Evolutionary conservation across 2,113 vertebrate genomes (phyloP).

Genomic region (Cryptotis parvus): DNA sequence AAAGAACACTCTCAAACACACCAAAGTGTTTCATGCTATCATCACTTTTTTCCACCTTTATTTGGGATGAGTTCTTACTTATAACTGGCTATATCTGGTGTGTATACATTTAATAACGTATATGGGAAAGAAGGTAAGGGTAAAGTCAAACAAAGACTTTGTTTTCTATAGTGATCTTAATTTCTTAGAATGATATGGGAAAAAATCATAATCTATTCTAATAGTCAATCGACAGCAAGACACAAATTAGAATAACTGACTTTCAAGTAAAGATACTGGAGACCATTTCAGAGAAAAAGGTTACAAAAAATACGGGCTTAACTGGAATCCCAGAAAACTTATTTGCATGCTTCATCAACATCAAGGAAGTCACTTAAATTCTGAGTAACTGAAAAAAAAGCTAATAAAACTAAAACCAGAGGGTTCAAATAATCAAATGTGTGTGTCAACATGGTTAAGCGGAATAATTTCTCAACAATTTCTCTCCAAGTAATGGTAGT

Average conservation of each 20-base stretch:
- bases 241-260: not conserved
- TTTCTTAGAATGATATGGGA: not conserved
- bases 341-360: not conserved
- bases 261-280: slow-evolving; percentile 6
- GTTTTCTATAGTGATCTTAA: too few relatives aligned
- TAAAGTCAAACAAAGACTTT: not conserved
- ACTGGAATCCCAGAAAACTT: not conserved
- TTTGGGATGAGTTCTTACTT: not conserved
- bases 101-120: not conserved
- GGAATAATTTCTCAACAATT: slow-evolving; percentile 39
- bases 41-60: not conserved
- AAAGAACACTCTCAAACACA: not conserved
- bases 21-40: not conserved
- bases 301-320: not conserved
- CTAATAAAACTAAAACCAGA: slow-evolving; percentile 12
- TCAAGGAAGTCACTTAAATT: not conserved
- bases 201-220: slow-evolving; percentile 34
- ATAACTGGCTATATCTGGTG: not conserved
- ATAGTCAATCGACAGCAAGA: not conserved
- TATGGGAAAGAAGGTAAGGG: not conserved
- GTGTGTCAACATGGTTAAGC: not conserved
- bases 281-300: slow-evolving; percentile 1
- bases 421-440: too few relatives aligned
- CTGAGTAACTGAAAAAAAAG: slow-evolving; percentile 6
- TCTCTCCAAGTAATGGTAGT: not conserved